These are phyloP conservation scores for Phylloscopus whistleri DNA, from an alignment of 2,113 vertebrate species.

Conservation along the genomic window DNA sequence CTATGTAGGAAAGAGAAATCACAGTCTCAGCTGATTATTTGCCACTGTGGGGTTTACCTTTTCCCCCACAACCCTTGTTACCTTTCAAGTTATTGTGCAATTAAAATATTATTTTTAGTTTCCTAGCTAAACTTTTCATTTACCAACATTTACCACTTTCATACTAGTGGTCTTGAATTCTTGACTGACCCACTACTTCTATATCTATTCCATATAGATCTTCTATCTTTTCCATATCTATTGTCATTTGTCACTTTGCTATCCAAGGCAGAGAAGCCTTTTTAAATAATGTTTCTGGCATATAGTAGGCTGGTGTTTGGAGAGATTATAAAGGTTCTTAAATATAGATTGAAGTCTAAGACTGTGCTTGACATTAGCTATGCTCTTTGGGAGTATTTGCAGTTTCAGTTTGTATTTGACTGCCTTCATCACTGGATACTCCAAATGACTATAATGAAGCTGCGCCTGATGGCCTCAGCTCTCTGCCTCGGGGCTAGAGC, in stretches of 20 bases:
- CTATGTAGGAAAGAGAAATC: neutral
- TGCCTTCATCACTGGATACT: neutral
- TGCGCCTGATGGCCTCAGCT: no score
- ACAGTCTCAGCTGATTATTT: neutral
- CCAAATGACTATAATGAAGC: neutral
- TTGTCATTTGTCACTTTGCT: neutral
- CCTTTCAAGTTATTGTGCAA: neutral
- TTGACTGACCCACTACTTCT: neutral
- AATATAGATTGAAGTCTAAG: neutral
- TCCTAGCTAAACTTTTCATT: neutral
- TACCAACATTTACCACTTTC: neutral
- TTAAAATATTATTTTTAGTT: neutral
- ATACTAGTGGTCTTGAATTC: neutral
- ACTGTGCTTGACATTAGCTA: neutral
- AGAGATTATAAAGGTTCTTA: neutral
- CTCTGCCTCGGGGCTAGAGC: no score
- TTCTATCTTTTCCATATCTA: neutral
- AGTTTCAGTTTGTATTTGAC: neutral
- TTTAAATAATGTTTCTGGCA: neutral
- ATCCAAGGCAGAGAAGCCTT: neutral
- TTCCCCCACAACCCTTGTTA: accelerated
- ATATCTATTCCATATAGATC: no score
- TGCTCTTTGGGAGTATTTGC: neutral
- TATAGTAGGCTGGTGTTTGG: neutral
- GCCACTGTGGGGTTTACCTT: neutral